Evolutionary conservation across 1,140 invertebrate species (phyloP), one percentile per base, ranked within the genome.

Genomic region (Solenopsis fugax): DNA sequence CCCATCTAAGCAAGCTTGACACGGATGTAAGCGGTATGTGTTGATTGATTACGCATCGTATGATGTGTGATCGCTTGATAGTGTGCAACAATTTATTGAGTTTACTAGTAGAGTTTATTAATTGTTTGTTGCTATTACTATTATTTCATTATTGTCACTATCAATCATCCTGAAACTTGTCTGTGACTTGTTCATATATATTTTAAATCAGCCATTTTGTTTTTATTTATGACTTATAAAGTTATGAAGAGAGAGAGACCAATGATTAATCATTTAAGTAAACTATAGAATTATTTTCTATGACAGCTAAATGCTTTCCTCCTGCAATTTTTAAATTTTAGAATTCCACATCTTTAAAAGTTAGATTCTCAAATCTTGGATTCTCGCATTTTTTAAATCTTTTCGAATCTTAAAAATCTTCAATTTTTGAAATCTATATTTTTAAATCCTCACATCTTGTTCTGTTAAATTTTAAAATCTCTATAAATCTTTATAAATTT

Each of bases 1-100:
- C 64, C 73, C 90, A 93, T 87, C 78, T 91, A 73, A 89, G 91
- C 88, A 93, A 91, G 77, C 92, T 76, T 91, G 78, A 71, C 85
- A 73, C 71, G 72, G 92, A 94, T 64, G 58, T 90, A 88, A 91
- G 85, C 85, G 93, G 93, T 94, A 94, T 75, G 93, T 94, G 62
- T 80, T 78, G 3, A 81, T 71, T n/a, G 50, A 71, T 73, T 37
- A 41, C 13, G 7, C n/a, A 5, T n/a, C n/a, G n/a, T 82, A 72
- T 3, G 12, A 45, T 21, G 10, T 52, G 12, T 48, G 37, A 65
- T 78, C 9, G 56, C 5, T 48, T 41, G 18, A 7, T 21, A 13
- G 1, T 24, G 16, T 80, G 48, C 48, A 64, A 64, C 45, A n/a
- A 56, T 73, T 18, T 81, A 18, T 13, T 82, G 56, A 84, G 24